Base-by-base conservation (phyloP, 2,113 vertebrate species). In the Entomyzon cyanotis region DNA sequence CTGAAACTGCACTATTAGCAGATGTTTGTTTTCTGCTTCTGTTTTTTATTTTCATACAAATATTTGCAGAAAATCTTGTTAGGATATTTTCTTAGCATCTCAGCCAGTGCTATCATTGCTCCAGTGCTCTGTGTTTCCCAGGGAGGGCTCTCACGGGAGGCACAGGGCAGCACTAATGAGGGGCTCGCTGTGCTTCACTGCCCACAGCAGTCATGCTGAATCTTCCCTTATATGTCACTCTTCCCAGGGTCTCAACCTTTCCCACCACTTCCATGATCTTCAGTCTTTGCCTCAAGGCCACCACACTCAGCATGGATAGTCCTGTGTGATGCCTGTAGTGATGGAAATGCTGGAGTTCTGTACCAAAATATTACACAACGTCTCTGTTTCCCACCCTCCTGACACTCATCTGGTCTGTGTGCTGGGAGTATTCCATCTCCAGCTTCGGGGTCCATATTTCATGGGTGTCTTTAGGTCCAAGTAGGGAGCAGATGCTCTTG, bases 161-260 rank as follows among this genome's bases (percentile, higher is more conserved):
- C 60, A 12, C 24, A 46, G 52, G 42, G 75, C 88, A 93, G 77
- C 46, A 79, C 39, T 91, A 93, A 95, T 90, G 80, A 86, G 68
- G 80, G 50, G 75, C 50, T 92, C 35, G 17, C 59, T 62, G 35
- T 70, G 41, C 70, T 94, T 47, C 78, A 59, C 62, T 63, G 75
- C 70, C 46, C 69, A 46, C 24, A 74, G 67, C 41, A 76, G 22
- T 69, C 41, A 11, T 11, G 13, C 79, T 96, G 46, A 60, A 80
- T 50, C 85, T 79, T 90, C 68, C 90, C 79, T 94, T 92, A 59
- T 90, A 86, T 80, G 71, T 92, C 94, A 69, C 15, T 52, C 52
- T 82, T 96, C 50, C 58, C 62, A 65, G 49, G 4, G 25, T 4
- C 52, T 62, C 70, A 84, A 47, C 49, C 37, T 69, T 96, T 87